Conservation (phyloP, 2,113 vertebrate genomes). For the Lota lota region DNA sequence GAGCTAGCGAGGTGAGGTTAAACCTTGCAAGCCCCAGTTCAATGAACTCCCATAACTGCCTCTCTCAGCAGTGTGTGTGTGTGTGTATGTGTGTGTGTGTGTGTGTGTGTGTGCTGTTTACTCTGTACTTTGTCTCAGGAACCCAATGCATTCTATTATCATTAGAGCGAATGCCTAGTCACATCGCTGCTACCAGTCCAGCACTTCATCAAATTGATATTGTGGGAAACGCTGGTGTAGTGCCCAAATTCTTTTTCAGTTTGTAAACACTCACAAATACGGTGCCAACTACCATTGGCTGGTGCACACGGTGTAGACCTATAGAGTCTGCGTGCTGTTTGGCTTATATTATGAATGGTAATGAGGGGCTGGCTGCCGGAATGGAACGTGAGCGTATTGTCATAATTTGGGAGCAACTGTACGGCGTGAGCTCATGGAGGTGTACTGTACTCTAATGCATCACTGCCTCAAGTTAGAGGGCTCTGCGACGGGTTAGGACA, state of each 20-base stretch:
- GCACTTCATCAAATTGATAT: constrained; percentile 63
- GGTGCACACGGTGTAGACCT: constrained; percentile 34
- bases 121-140: constrained; percentile 29
- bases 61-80: too few species aligned
- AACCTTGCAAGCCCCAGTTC: constrained; percentile 47
- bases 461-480: constrained; percentile 54
- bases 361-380: constrained; percentile 55
- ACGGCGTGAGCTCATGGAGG: constrained; percentile 56
- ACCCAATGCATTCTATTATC: constrained; percentile 48
- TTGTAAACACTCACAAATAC: constrained; percentile 41
- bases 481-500: constrained; percentile 31
- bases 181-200: constrained; percentile 33
- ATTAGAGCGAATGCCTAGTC: constrained; percentile 33
- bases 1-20: constrained; percentile 23
- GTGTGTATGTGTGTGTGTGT: too few species aligned
- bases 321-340: constrained; percentile 26
- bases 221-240: constrained; percentile 50
- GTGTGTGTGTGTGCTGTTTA: too few species aligned
- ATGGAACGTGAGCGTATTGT: constrained; percentile 57
- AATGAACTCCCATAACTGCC: constrained; percentile 21
- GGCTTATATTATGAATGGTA: constrained; percentile 44
- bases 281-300: constrained; percentile 46
- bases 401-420: constrained; percentile 53
- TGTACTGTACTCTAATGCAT: constrained; percentile 57
- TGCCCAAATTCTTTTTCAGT: constrained; percentile 39